Conservation (phyloP, 1,140 invertebrate species). For the Penaeus japonicus region DNA sequence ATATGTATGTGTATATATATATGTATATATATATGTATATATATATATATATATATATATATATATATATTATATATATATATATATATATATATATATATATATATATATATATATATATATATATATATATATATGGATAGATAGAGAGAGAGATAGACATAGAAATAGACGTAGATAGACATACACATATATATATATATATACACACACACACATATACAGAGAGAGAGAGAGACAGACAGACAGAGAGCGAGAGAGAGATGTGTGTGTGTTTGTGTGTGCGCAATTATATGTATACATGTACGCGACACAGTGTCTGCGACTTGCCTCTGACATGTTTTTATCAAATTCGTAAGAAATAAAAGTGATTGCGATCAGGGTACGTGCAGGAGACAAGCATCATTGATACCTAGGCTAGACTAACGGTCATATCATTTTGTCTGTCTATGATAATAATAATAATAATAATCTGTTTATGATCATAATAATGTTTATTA, state of each 20-base stretch:
- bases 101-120: conserved; percentile 9
- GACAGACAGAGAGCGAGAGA: neutral
- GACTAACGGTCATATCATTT: no score
- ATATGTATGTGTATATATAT: neutral
- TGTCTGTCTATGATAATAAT: no score
- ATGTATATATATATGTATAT: neutral
- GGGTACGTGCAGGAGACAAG: no score
- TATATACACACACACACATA: neutral
- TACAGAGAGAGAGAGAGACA: neutral
- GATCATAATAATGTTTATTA: no score
- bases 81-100: conserved; percentile 13
- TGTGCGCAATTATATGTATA: neutral
- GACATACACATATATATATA: neutral
- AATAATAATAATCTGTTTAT: no score
- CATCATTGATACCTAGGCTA: no score
- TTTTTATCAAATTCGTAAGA: no score
- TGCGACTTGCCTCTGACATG: no score
- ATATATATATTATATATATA: neutral
- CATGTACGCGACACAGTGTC: neutral
- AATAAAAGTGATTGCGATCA: no score
- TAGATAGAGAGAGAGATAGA: no score
- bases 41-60: conserved; percentile 8
- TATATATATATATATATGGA: neutral
- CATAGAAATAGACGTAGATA: neutral
- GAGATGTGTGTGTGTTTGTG: neutral